Evolutionary conservation across 2,797 vertebrate genomes (phyloP).

Genomic region (Anas bahamensis): DNA sequence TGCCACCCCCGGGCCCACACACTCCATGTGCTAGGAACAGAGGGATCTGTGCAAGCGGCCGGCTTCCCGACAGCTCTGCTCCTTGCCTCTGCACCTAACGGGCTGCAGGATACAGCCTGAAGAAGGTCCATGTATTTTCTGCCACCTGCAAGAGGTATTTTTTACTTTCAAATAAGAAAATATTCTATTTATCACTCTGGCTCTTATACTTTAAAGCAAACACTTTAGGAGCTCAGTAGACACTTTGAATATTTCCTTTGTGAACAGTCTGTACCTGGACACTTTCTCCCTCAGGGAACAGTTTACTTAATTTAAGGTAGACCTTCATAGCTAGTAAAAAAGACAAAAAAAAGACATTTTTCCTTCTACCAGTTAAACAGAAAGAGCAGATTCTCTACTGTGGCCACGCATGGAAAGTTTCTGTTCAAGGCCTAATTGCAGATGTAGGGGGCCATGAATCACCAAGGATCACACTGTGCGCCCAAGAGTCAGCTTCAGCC

Average conservation of each 20-base stretch:
- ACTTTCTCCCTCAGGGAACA: conserved; percentile 45
- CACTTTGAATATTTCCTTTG: conserved; percentile 41
- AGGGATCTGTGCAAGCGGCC: background rate
- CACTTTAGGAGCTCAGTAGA: background rate
- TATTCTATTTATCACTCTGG: background rate
- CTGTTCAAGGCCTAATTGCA: conserved; percentile 8
- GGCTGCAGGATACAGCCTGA: background rate
- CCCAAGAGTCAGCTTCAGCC: background rate
- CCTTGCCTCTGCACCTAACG: rapidly evolving
- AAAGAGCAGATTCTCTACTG: background rate
- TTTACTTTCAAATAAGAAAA: conserved; percentile 25
- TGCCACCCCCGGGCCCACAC: background rate
- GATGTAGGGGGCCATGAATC: background rate
- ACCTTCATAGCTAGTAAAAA: background rate
- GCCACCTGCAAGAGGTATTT: background rate
- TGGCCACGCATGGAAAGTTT: background rate
- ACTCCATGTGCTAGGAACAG: background rate
- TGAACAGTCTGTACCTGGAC: conserved; percentile 66
- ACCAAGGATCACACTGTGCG: rapidly evolving
- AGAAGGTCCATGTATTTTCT: conserved; percentile 31
- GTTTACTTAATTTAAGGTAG: conserved; percentile 59
- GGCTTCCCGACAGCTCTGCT: background rate
- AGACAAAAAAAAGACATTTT: conserved; percentile 6
- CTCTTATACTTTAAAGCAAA: conserved; percentile 40
- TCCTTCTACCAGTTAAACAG: background rate